Base-by-base conservation (phyloP, 2,797 vertebrate genomes). In the Clarias platycephalus region DNA sequence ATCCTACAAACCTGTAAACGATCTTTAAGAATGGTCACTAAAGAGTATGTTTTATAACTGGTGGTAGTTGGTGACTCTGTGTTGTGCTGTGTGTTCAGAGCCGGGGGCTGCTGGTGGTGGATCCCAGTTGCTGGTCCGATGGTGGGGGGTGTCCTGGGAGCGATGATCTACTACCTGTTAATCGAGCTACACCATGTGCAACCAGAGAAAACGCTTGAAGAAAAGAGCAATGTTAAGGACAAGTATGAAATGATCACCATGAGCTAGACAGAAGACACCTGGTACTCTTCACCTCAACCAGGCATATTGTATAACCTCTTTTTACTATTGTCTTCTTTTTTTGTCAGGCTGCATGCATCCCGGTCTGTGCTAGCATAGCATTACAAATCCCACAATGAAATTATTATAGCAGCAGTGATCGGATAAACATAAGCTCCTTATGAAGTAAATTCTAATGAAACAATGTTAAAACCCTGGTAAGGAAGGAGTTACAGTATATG, bases 91-190 rank as follows among this genome's bases (percentile, higher is more conserved):
- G 24, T 89, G 60, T 49, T 89, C 40, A 99, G 98, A 67, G 96
- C 94, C 83, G 97, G 96, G 79, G 94, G 94, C 77, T 93, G 96
- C 89, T 99, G 97, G 96, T 99, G 98, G 97, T 99, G 98, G 98
- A 93, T 99, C 83, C 98, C 98, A 5, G 91, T 97, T n/a, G 93
- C 92, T 1, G 98, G 96, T 9, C 98, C 98, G 8, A 92, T 98
- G 95, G 91, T 97, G 71, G 98, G 98, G 0, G 97, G 94, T 5
- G 91, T 94, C 16, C 86, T 97, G 8, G 98, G 97, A 87, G 96
- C 96, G 0, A 87, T 93, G 20, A n/a, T 93, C 90, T 99, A 99
- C 83, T 80, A 96, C 26, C 86, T 97, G 63, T 92, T 96, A 86
- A 96, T 99, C 55, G 96, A 98, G 92, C 88, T 97, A 49, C 98